A percentile compares a stretch with the other conserved stretches of the same genome.
Conservation (phyloP, 2,888 invertebrate genomes). For the Hecatera dysodea region DNA sequence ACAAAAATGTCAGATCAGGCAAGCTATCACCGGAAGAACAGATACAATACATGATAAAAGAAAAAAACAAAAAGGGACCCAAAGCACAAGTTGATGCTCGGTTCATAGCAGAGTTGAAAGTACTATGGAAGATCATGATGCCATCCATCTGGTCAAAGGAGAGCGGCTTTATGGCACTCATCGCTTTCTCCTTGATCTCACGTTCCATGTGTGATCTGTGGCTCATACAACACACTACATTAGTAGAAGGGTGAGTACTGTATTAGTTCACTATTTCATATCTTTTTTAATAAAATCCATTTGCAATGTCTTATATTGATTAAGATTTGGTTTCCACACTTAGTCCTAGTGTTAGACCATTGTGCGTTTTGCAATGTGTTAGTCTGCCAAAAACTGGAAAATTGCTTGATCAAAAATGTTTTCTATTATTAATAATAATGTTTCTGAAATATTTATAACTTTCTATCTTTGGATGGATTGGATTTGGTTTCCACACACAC, state of each 20-base stretch:
- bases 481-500: no score
- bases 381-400: no score
- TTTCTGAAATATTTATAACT: no score
- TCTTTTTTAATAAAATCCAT: no score
- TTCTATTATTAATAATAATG: no score
- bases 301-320: no score
- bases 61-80: conserved; percentile 91
- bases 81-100: conserved; percentile 94
- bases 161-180: conserved; percentile 93
- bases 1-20: conserved; percentile 71
- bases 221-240: conserved; percentile 98
- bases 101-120: conserved; percentile 93
- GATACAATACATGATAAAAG: conserved; percentile 95
- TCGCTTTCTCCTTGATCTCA: conserved; percentile 95
- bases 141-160: conserved; percentile 95
- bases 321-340: no score
- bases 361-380: no score
- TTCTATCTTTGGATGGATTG: no score
- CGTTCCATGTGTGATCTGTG: conserved; percentile 99
- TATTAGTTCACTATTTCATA: neutral
- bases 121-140: conserved; percentile 94
- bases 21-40: conserved; percentile 92
- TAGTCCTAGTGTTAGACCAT: no score
- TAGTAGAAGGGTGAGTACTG: conserved; percentile 95
- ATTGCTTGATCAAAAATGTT: no score